These are phyloP conservation scores for Eubucco bourcierii DNA, from an alignment of 2,113 vertebrate species.

Conservation along the genomic window DNA sequence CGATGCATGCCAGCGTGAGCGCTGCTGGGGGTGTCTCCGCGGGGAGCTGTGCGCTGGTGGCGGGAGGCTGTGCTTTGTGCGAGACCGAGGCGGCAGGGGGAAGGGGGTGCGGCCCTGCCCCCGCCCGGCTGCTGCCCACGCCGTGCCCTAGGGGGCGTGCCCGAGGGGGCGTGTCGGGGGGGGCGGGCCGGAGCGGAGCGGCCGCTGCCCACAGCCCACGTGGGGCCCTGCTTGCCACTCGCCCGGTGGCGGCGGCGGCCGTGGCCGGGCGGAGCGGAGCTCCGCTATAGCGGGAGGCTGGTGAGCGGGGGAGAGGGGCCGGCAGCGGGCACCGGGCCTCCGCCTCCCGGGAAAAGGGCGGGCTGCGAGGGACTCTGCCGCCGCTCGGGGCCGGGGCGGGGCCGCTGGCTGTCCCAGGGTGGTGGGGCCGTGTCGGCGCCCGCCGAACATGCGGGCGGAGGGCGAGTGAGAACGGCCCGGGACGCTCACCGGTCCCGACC, in stretches of 20 bases:
- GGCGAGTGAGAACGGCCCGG: neutral
- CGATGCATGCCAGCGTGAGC: neutral
- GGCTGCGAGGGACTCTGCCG: neutral
- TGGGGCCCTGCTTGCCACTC: neutral
- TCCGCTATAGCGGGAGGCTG: neutral
- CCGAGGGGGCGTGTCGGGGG: neutral
- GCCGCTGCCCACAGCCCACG: neutral
- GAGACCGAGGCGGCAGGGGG: neutral
- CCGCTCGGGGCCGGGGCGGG: neutral
- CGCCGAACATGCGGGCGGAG: neutral
- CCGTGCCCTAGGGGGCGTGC: constrained; percentile 1
- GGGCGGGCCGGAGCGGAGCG: neutral
- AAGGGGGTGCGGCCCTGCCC: neutral
- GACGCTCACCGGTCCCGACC: too few relatives aligned
- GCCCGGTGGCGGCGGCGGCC: neutral
- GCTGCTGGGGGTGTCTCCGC: neutral
- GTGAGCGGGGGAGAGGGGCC: neutral
- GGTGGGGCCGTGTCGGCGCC: neutral
- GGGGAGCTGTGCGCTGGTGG: neutral
- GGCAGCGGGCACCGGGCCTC: neutral
- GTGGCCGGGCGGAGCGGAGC: neutral
- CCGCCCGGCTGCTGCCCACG: neutral
- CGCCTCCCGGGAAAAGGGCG: neutral
- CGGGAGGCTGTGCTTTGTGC: neutral
- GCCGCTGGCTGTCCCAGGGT: neutral